Evolutionary conservation across 2,113 vertebrate genomes (phyloP).

Genomic region (Pao palembangensis): DNA sequence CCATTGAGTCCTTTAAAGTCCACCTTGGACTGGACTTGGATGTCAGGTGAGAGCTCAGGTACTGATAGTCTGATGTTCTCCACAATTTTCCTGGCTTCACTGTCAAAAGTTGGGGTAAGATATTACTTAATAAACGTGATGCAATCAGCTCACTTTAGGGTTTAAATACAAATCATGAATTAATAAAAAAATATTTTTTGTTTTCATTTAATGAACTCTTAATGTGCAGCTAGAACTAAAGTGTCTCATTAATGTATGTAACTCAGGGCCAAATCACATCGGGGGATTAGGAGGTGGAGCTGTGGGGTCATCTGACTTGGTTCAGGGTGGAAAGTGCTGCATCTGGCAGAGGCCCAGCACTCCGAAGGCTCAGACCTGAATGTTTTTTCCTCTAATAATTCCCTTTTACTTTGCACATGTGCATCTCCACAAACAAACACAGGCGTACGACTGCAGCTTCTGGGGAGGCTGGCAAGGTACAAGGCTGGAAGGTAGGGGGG

Average conservation of each 20-base stretch:
- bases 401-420: constrained; percentile 14
- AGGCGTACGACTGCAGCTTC: constrained; percentile 33
- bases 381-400: constrained; percentile 18
- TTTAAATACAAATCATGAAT: no score
- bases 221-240: constrained; percentile 34
- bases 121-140: no score
- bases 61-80: no score
- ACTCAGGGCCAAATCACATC: constrained; percentile 64
- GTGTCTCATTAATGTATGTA: constrained; percentile 67
- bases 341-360: constrained; percentile 5
- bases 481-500: constrained; percentile 43
- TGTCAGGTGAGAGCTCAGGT: no score
- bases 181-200: not conserved
- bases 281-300: constrained; percentile 38
- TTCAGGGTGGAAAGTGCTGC: constrained; percentile 14
- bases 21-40: no score
- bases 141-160: no score
- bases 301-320: constrained; percentile 35
- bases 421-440: constrained; percentile 38
- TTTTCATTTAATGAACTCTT: constrained; percentile 41
- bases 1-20: no score
- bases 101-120: no score
- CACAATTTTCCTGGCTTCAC: no score
- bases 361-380: not conserved
- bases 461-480: constrained; percentile 35